These are phyloP conservation scores for Conomelus anceps DNA, from an alignment of 2,888 invertebrate genomes.

Conservation along the genomic window DNA sequence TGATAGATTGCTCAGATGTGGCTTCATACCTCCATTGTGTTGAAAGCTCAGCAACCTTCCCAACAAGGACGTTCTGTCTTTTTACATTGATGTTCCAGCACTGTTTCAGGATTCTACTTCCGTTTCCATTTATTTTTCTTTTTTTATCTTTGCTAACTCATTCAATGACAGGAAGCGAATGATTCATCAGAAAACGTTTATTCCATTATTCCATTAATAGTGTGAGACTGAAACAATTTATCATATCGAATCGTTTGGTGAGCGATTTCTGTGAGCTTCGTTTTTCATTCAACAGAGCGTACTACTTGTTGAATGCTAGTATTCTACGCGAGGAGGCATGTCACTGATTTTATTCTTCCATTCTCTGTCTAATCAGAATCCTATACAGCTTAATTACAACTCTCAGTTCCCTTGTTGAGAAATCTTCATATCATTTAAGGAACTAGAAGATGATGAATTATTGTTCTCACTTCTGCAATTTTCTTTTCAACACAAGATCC, in stretches of 20 bases:
- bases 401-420: background rate
- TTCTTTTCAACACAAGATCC: too few species aligned
- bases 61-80: background rate
- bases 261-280: background rate
- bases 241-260: background rate
- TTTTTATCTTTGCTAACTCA: background rate
- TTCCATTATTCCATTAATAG: background rate
- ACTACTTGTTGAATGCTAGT: background rate
- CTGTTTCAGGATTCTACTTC: background rate
- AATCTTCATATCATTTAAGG: background rate
- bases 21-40: background rate
- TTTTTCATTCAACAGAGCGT: background rate
- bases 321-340: background rate
- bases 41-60: background rate
- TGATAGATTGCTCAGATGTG: background rate
- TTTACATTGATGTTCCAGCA: background rate
- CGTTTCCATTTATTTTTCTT: background rate
- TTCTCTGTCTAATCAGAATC: background rate
- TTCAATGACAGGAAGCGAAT: background rate
- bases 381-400: background rate
- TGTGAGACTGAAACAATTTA: background rate
- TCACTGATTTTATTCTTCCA: background rate
- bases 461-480: background rate
- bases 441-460: background rate
- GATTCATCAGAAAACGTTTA: background rate